Evolutionary conservation across 23 tunicate species (phyloP).

Genomic region (Ciona savignyi): DNA sequence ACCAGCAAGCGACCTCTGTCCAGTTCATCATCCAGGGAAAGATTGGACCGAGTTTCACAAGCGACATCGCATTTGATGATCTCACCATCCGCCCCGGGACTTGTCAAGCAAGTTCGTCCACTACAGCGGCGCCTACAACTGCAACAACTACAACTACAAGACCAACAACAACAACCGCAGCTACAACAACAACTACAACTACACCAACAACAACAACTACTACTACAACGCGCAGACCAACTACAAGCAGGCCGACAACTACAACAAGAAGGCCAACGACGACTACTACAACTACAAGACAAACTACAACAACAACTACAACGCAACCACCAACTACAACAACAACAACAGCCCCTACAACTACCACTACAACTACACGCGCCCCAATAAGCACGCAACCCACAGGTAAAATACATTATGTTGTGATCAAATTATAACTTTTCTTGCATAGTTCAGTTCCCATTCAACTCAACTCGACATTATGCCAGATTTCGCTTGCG

Average conservation of each 20-base stretch:
- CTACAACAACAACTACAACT: slow-evolving; percentile 29
- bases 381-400: slow-evolving; percentile 14
- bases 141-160: slow-evolving; percentile 39
- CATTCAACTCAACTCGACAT: no score
- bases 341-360: slow-evolving; percentile 27
- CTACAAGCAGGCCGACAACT: slow-evolving; percentile 15
- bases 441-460: no score
- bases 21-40: slow-evolving; percentile 56
- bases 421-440: no score
- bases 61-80: slow-evolving; percentile 89
- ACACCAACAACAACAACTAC: slow-evolving; percentile 29
- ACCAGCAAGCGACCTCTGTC: slow-evolving; percentile 17
- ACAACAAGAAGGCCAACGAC: slow-evolving; percentile 28
- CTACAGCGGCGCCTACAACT: slow-evolving; percentile 32
- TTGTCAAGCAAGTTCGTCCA: slow-evolving; percentile 14
- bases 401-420: no score
- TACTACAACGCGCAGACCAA: slow-evolving; percentile 14
- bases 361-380: slow-evolving; percentile 32
- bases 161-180: slow-evolving; percentile 19
- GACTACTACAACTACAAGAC: slow-evolving; percentile 26
- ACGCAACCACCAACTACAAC: slow-evolving; percentile 18
- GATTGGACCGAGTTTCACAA: slow-evolving; percentile 80
- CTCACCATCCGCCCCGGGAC: slow-evolving; percentile 36
- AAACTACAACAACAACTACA: slow-evolving; percentile 30
- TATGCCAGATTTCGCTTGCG: slow-evolving; percentile 64